Base-by-base conservation (phyloP, 2,797 vertebrate genomes). In the Poeciliopsis paucimaculata region DNA sequence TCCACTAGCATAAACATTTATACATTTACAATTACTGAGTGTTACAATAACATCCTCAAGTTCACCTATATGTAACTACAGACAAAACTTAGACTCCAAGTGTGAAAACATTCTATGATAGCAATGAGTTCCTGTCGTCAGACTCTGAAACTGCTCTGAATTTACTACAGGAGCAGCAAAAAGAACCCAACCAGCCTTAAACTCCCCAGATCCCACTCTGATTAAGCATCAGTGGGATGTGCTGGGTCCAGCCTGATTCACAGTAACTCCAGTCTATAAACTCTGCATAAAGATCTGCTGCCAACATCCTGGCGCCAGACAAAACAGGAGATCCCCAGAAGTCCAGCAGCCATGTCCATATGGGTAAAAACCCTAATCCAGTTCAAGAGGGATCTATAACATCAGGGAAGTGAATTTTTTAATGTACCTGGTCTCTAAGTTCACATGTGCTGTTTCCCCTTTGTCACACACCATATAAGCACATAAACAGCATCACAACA, bases 401-500 rank as follows among this genome's bases (percentile, higher is more conserved):
- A n/a, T 49, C 45, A 51, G 49, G 36, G 36, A 43, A 49, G 36
- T 13, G 68, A 20, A 45, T 51, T 57, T 46, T 28, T 53, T 18
- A 20, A 77, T 5, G 18, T 6, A n/a, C 4, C 51, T 72, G 53
- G 62, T 53, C 12, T 51, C 47, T 45, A 31, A 34, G 12, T 41
- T 77, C 45, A 72, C 73, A 77, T 75, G 41, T 62, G 34, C 36
- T 23, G 45, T 0, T 11, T 46, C 39, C 28, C 7, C 53, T 77
- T 81, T 28, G 73, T 20, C 31, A 64, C 53, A 64, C 60, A 10
- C 5, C n/a, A 15, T 26, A 23, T 51, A 70, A 84, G 66, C 78
- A 71, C 15, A 77, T 76, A 75, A 76, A 76, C 43, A 4, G 49
- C 12, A 46, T 23, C 68, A 78, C 60, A 79, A 86, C 75, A 72